A percentile compares a stretch with the other conserved stretches of the same genome.
Conservation (phyloP, 2,113 vertebrate genomes). For the Capra hircus region DNA sequence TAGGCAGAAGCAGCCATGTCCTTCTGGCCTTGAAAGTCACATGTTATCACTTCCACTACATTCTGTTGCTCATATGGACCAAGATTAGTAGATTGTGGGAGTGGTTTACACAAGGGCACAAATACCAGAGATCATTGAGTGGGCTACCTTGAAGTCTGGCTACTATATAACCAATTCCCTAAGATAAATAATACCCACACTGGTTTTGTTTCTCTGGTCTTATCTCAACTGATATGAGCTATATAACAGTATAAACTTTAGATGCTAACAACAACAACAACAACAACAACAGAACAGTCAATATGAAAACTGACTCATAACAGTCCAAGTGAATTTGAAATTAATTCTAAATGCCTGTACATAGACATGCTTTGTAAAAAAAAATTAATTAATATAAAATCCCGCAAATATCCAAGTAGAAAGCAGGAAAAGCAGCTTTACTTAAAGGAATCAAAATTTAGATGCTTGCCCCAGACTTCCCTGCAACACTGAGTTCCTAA, state of each 20-base stretch:
- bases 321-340: background rate
- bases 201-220: background rate
- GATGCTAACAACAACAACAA: background rate
- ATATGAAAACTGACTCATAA: background rate
- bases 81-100: background rate
- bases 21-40: background rate
- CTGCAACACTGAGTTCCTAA: background rate
- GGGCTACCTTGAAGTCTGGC: background rate
- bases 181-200: background rate
- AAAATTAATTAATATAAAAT: background rate
- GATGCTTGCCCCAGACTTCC: background rate
- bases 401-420: background rate
- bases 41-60: background rate
- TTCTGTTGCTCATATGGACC: background rate
- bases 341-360: background rate
- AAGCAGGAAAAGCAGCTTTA: background rate
- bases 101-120: background rate
- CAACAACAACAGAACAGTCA: background rate
- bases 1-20: background rate
- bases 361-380: background rate
- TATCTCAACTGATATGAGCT: background rate
- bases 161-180: background rate
- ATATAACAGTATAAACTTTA: background rate
- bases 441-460: background rate
- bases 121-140: background rate